These are phyloP conservation scores for Patella caerulea DNA, from an alignment of 2,888 invertebrate species.

Conservation along the genomic window DNA sequence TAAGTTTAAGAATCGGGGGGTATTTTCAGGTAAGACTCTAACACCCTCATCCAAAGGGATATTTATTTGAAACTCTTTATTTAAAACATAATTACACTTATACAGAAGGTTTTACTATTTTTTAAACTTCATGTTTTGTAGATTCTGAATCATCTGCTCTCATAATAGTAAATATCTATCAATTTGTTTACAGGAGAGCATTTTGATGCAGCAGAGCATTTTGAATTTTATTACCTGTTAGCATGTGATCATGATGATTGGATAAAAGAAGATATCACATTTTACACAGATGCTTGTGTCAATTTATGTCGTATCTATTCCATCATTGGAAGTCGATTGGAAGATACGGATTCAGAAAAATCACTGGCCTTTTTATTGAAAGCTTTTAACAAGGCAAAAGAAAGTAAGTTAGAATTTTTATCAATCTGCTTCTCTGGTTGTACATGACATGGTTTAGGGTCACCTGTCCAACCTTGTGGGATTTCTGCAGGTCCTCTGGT, in stretches of 20 bases:
- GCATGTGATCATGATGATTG: conserved; percentile 58
- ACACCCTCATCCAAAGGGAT: too few relatives aligned
- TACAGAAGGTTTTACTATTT: too few relatives aligned
- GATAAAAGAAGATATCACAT: conserved; percentile 54
- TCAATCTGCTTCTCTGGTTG: not conserved
- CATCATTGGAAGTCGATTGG: conserved; percentile 53
- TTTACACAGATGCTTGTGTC: conserved; percentile 63
- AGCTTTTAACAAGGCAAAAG: conserved; percentile 66
- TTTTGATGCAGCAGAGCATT: conserved; percentile 64
- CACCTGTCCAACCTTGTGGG: too few relatives aligned
- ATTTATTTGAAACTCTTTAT: too few relatives aligned
- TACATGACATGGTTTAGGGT: too few relatives aligned
- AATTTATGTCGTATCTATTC: conserved; percentile 66
- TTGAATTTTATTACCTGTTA: conserved; percentile 65
- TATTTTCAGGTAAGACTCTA: too few relatives aligned
- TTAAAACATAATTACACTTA: too few relatives aligned
- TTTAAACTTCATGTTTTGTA: too few relatives aligned
- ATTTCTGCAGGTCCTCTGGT: too few relatives aligned
- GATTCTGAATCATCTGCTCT: too few relatives aligned
- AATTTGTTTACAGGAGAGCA: conserved; percentile 50
- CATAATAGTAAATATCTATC: too few relatives aligned
- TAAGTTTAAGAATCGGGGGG: too few relatives aligned
- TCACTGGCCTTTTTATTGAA: conserved; percentile 62
- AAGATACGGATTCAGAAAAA: conserved; percentile 44
- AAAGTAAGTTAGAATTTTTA: conserved; percentile 53